Evolutionary conservation across 2,113 vertebrate genomes (phyloP).

Genomic region (Platysternon megacephalum): DNA sequence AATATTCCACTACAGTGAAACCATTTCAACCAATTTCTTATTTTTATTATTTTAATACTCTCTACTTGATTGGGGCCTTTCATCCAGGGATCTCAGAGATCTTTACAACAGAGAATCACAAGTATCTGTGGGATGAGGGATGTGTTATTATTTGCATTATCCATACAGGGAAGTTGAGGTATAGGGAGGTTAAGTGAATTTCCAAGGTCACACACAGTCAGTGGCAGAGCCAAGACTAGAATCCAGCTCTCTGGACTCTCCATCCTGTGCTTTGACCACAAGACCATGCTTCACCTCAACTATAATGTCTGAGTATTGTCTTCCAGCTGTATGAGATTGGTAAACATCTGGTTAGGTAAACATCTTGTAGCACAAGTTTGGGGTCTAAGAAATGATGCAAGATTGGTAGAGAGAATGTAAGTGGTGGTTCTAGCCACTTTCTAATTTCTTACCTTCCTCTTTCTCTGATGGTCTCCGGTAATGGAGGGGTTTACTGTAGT

Average conservation of each 20-base stretch:
- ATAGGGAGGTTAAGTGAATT: neutral
- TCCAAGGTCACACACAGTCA: neutral
- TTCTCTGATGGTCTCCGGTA: neutral
- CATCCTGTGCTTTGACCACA: neutral
- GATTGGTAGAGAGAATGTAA: neutral
- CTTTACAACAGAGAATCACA: neutral
- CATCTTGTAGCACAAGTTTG: neutral
- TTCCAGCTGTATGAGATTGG: neutral
- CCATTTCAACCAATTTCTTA: neutral
- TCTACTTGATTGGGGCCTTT: neutral
- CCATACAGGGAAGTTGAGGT: neutral
- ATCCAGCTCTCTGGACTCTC: neutral
- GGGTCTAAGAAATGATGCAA: neutral
- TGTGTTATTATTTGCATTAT: fast-evolving
- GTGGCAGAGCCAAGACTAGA: neutral
- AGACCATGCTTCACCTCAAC: neutral
- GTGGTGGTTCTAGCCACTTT: neutral
- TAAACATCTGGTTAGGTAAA: neutral
- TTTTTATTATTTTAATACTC: neutral
- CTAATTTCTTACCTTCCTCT: neutral
- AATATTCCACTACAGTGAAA: neutral
- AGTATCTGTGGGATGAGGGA: neutral
- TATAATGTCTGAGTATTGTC: neutral
- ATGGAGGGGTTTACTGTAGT: neutral
- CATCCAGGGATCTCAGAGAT: neutral